A percentile compares a stretch with the other conserved stretches of the same genome.
Conservation (phyloP, 2,113 vertebrate genomes). For the Pituophis catenifer region DNA sequence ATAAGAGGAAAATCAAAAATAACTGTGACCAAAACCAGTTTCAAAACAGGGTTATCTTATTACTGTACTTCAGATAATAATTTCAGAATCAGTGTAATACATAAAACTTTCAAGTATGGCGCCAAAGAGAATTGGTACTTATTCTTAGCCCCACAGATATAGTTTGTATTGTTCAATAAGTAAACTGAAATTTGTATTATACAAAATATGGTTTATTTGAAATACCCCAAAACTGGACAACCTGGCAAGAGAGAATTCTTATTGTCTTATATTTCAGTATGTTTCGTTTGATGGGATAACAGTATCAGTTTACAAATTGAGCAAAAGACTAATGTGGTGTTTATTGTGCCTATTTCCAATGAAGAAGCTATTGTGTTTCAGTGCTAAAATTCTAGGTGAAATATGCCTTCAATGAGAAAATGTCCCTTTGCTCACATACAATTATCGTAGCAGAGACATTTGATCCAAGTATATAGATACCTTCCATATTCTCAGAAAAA, state of each 20-base stretch:
- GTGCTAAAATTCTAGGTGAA: neutral
- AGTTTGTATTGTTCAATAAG: neutral
- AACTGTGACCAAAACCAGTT: neutral
- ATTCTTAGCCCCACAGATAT: neutral
- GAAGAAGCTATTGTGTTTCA: neutral
- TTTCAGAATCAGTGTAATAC: neutral
- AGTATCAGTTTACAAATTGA: neutral
- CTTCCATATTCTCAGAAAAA: neutral
- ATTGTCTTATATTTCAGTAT: neutral
- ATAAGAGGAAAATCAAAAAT: neutral
- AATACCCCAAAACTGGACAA: neutral
- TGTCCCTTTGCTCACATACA: neutral
- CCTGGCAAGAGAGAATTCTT: neutral
- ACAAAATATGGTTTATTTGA: neutral
- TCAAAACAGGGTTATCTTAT: neutral
- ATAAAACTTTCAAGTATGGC: neutral
- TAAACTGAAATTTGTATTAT: neutral
- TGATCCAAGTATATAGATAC: neutral
- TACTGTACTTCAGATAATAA: neutral
- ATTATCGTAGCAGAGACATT: neutral
- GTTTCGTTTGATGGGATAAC: neutral
- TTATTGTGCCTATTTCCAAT: neutral
- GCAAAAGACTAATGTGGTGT: neutral
- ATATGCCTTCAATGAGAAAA: neutral
- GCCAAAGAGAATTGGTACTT: neutral